Conservation (phyloP, 2,797 vertebrate genomes). For the Pseudochaenichthys georgianus region DNA sequence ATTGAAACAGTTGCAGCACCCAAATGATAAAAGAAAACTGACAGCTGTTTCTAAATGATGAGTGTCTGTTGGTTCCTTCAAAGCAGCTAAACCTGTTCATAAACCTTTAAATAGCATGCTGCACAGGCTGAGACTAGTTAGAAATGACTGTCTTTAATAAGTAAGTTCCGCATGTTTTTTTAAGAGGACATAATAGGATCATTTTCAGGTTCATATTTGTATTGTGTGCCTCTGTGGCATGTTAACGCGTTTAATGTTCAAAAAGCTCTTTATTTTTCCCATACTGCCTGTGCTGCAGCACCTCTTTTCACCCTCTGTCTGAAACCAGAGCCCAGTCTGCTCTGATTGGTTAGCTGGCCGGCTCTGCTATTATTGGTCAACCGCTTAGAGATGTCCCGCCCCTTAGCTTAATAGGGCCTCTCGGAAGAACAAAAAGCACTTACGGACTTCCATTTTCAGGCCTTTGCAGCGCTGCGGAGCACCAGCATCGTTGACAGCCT, state of each 20-base stretch:
- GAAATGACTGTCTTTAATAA: background rate
- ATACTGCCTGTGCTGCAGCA: no score
- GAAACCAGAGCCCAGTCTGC: no score
- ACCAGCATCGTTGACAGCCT: constrained; percentile 84
- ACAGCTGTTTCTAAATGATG: background rate
- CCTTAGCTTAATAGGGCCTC: no score
- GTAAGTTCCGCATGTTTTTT: background rate
- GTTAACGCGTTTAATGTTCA: no score
- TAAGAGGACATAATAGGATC: no score
- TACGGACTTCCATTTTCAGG: constrained; percentile 86
- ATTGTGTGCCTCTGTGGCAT: no score
- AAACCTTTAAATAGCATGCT: background rate
- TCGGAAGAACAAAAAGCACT: constrained; percentile 66
- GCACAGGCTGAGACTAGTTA: background rate
- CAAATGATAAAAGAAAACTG: background rate
- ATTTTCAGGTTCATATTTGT: no score
- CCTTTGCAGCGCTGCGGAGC: constrained; percentile 66
- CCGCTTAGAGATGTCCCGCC: no score
- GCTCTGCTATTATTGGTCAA: no score
- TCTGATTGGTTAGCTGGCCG: no score
- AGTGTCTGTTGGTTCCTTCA: background rate
- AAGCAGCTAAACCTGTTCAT: constrained; percentile 23
- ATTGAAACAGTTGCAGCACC: background rate
- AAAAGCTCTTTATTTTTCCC: no score
- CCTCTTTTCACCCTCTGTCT: no score